Evolutionary conservation across 1,140 invertebrate genomes (phyloP).

Genomic region (Hirudo medicinalis): DNA sequence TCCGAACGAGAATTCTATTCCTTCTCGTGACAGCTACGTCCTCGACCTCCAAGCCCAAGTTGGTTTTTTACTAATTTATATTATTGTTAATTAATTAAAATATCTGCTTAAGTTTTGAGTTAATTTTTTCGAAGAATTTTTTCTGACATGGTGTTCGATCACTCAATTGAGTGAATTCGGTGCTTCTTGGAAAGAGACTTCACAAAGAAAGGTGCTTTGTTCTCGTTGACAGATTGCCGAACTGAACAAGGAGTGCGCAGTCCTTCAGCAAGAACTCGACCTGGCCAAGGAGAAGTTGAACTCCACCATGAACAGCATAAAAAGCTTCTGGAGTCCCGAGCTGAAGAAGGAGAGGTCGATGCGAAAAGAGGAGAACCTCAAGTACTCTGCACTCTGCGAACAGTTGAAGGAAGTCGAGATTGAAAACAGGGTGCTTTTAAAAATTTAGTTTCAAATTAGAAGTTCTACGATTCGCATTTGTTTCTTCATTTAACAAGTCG

Average conservation of each 20-base stretch:
- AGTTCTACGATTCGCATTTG: neutral
- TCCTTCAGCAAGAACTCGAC: constrained; percentile 88
- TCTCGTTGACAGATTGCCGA: constrained; percentile 48
- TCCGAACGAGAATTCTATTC: neutral
- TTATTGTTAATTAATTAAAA: neutral
- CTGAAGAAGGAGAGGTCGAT: constrained; percentile 91
- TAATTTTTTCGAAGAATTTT: no score
- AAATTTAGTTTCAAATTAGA: constrained; percentile 29
- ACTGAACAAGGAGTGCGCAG: constrained; percentile 85
- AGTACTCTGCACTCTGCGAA: constrained; percentile 90
- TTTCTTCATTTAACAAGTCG: neutral
- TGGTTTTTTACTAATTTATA: neutral
- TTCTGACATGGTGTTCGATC: no score
- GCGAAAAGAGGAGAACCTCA: constrained; percentile 91
- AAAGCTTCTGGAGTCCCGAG: constrained; percentile 99
- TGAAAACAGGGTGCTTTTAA: constrained; percentile 96
- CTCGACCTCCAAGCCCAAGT: constrained; percentile 88
- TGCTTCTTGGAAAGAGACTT: no score
- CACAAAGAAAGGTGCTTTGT: no score
- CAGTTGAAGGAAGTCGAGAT: constrained; percentile 88
- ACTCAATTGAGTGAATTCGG: no score
- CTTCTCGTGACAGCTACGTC: constrained; percentile 41
- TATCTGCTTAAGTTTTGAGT: no score
- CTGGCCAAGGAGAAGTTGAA: constrained; percentile 92
- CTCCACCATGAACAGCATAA: constrained; percentile 97